phyloP scores from a whole-genome alignment of 2,888 invertebrate species.

The Andrena chrysosceles region DNA sequence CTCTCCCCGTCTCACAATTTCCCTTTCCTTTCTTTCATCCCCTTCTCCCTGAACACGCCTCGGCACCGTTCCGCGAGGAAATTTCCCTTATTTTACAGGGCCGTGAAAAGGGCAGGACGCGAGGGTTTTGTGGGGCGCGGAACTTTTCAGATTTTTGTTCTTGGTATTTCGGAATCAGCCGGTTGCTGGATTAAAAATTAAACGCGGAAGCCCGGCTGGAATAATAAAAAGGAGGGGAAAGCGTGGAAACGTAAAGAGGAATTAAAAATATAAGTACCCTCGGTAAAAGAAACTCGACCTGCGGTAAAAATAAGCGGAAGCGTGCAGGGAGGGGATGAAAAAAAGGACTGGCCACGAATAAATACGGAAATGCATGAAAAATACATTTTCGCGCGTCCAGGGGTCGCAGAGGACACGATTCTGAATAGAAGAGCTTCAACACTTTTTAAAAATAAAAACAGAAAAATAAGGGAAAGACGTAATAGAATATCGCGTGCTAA shows the following conservation, averaged over 20 bases:
- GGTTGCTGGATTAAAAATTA: conserved; percentile 49
- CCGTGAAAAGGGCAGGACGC: background rate
- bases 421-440: conserved; percentile 20
- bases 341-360: conserved; percentile 36
- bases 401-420: conserved; percentile 1
- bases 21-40: conserved; percentile 5
- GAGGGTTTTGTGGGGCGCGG: background rate
- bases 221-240: conserved; percentile 12
- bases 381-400: conserved; percentile 43
- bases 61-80: background rate
- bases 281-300: conserved; percentile 45
- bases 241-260: conserved; percentile 45
- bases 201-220: conserved; percentile 19
- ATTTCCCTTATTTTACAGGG: conserved; percentile 32
- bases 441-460: conserved; percentile 31
- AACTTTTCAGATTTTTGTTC: conserved; percentile 37
- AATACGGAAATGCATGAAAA: conserved; percentile 46
- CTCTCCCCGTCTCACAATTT: background rate
- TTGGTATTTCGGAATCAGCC: conserved; percentile 43
- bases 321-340: background rate
- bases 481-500: too few species aligned
- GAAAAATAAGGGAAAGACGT: too few species aligned
- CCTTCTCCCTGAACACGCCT: background rate
- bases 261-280: conserved; percentile 61
- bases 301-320: conserved; percentile 44